Conservation (phyloP, 2,888 invertebrate species). For the Mimas tiliae region DNA sequence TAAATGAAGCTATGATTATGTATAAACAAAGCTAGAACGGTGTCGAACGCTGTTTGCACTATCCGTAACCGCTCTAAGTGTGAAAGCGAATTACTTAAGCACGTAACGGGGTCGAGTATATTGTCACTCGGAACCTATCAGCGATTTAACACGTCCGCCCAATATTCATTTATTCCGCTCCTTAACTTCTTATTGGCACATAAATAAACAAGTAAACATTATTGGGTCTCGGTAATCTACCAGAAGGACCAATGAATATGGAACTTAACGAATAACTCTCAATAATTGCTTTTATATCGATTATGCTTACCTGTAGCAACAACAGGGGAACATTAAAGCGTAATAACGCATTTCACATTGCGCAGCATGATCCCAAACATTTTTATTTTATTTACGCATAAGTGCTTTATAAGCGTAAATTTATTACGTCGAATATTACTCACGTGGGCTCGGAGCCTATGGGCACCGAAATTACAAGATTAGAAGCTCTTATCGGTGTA, state of each 20-base stretch:
- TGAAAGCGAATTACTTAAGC: constrained; percentile 24
- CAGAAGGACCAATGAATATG: constrained; percentile 23
- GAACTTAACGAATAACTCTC: constrained; percentile 17
- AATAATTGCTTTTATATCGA: constrained; percentile 26
- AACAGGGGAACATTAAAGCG: constrained; percentile 21
- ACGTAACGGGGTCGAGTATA: constrained; percentile 27
- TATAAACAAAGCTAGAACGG: background rate
- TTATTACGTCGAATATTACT: constrained; percentile 30
- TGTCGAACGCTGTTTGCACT: constrained; percentile 4
- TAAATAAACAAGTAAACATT: constrained; percentile 25
- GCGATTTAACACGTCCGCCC: constrained; percentile 23
- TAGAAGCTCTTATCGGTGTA: constrained; percentile 22
- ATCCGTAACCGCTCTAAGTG: constrained; percentile 13
- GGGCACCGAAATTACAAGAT: constrained; percentile 25
- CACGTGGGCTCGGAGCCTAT: constrained; percentile 17
- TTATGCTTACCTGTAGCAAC: constrained; percentile 9
- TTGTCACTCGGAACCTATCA: constrained; percentile 22
- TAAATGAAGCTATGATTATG: background rate
- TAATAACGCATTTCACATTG: constrained; percentile 21
- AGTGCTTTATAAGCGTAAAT: constrained; percentile 22
- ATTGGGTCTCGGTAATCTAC: constrained; percentile 25
- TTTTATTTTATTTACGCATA: constrained; percentile 26
- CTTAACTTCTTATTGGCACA: constrained; percentile 22
- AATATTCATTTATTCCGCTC: constrained; percentile 26
- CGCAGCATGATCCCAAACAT: constrained; percentile 25